These are phyloP conservation scores for Cavia porcellus DNA, from an alignment of 2,113 vertebrate species.

Conservation along the genomic window DNA sequence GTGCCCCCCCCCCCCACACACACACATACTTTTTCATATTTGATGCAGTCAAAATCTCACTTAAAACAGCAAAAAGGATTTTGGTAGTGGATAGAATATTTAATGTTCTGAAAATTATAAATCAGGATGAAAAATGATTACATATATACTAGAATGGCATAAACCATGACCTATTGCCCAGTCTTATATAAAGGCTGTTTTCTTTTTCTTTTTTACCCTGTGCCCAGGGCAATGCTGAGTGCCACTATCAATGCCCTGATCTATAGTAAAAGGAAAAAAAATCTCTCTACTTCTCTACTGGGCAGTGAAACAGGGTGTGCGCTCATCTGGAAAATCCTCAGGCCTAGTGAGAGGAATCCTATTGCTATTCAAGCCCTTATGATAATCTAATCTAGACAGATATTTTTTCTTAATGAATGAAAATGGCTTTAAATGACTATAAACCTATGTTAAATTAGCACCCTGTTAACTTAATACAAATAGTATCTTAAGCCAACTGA, in stretches of 20 bases:
- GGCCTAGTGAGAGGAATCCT: constrained; percentile 43
- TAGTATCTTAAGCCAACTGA: constrained; percentile 77
- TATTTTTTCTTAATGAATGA: constrained; percentile 81
- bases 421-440: constrained; percentile 79
- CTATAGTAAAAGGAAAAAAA: neutral
- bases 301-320: constrained; percentile 50
- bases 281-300: constrained; percentile 7
- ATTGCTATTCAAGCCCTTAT: constrained; percentile 74
- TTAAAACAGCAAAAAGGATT: neutral
- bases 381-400: constrained; percentile 79
- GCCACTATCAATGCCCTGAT: neutral
- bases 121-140: neutral
- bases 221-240: neutral
- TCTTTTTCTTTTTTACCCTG: neutral
- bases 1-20: no score
- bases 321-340: constrained; percentile 76
- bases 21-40: neutral
- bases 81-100: neutral
- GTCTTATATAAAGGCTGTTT: neutral
- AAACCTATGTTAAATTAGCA: constrained; percentile 81
- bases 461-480: constrained; percentile 82
- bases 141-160: neutral
- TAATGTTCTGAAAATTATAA: constrained; percentile 25
- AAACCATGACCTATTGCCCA: neutral
- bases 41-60: neutral